Evolutionary conservation across 2,113 vertebrate genomes (phyloP).

Genomic region (Trinectes maculatus): DNA sequence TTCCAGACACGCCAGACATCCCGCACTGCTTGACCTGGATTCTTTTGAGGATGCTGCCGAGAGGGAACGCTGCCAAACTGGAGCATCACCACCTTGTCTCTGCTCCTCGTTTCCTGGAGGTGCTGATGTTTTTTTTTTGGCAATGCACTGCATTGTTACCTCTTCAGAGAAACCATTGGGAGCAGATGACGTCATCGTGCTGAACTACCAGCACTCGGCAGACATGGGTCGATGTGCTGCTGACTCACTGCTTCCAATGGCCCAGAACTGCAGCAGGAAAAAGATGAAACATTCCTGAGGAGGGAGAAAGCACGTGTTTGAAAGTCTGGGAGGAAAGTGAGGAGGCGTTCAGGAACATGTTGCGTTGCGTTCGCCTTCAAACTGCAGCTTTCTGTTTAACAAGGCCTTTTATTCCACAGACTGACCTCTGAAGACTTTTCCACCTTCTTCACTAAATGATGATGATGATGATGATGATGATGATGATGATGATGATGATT

Average conservation of each 20-base stretch:
- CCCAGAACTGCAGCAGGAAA: constrained; percentile 50
- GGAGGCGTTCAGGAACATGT: constrained; percentile 53
- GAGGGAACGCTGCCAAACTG: constrained; percentile 39
- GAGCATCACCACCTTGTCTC: constrained; percentile 50
- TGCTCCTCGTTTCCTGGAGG: constrained; percentile 17
- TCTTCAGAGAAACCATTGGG: background rate
- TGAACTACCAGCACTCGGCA: constrained; percentile 18
- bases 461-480: constrained; percentile 18
- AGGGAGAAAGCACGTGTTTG: constrained; percentile 53
- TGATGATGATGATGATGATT: constrained; percentile 19
- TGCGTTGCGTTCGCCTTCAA: constrained; percentile 52
- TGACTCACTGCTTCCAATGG: constrained; percentile 75
- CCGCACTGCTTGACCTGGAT: constrained; percentile 73
- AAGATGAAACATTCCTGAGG: constrained; percentile 70
- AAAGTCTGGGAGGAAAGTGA: constrained; percentile 45
- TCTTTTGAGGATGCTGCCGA: constrained; percentile 68
- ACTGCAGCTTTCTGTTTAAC: constrained; percentile 47
- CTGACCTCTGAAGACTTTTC: constrained; percentile 5
- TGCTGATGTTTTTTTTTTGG: no score
- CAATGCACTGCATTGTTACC: no score
- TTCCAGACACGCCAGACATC: constrained; percentile 66
- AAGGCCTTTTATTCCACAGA: constrained; percentile 39
- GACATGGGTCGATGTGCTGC: constrained; percentile 59
- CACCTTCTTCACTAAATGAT: constrained; percentile 23
- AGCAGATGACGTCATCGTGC: background rate